Conservation (phyloP, 2,113 vertebrate species). For the Brienomyrus longianalis region DNA sequence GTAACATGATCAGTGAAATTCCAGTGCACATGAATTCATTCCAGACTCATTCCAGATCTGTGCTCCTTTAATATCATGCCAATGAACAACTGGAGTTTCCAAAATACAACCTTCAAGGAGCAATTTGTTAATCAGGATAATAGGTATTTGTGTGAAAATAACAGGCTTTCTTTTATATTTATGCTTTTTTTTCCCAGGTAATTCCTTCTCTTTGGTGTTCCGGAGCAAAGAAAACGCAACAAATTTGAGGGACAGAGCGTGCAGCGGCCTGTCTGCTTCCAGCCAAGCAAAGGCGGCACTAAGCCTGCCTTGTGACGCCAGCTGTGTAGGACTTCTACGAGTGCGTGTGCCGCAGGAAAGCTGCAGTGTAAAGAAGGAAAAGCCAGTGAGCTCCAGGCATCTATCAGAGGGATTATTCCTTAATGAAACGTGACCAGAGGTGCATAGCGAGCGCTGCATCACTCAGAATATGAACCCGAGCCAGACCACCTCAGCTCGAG, state of each 20-base stretch:
- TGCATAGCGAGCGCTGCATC: not conserved
- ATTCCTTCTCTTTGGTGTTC: not conserved
- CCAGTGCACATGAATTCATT: not conserved
- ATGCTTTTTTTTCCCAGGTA: not conserved
- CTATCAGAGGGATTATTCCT: not conserved
- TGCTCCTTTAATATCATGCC: not conserved
- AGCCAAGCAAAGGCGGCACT: not conserved
- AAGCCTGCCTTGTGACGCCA: not conserved
- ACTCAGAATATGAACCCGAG: not conserved
- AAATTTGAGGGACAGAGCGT: not conserved
- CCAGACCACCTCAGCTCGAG: not conserved
- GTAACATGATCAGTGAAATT: not conserved
- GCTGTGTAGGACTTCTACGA: not conserved
- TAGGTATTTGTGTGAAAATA: not conserved
- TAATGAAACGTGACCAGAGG: not conserved
- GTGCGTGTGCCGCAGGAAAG: not conserved
- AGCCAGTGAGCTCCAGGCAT: not conserved
- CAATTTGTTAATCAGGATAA: slow-evolving; percentile 6
- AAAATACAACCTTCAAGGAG: slow-evolving; percentile 13
- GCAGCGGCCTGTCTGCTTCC: not conserved
- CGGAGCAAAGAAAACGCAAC: not conserved
- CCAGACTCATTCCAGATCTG: not conserved
- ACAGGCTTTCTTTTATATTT: not conserved
- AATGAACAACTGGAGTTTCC: not conserved
- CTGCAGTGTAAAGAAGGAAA: not conserved